Conservation (phyloP, 2,888 invertebrate genomes). For the Himalopsyche tibetana region DNA sequence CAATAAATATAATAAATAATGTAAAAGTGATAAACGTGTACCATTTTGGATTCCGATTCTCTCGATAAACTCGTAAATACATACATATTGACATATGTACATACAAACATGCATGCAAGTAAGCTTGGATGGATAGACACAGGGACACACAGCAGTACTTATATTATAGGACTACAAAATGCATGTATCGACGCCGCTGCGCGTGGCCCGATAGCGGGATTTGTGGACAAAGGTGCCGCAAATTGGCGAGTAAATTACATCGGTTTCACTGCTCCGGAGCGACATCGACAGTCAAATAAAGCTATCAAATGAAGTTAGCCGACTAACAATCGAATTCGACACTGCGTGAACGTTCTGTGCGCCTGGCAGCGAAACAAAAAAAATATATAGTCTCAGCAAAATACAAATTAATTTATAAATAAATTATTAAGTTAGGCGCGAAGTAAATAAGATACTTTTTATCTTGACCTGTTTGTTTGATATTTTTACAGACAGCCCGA, state of each 20-base stretch:
- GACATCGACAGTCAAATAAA: background rate
- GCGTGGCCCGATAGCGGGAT: slow-evolving; percentile 6
- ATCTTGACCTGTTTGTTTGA: too few relatives aligned
- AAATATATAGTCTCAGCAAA: slow-evolving; percentile 24
- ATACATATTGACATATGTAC: background rate
- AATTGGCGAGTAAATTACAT: slow-evolving; percentile 39
- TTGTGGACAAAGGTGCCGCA: slow-evolving; percentile 28
- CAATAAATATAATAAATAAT: too few relatives aligned
- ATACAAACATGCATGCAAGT: background rate
- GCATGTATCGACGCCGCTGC: background rate
- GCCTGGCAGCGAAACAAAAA: slow-evolving; percentile 7
- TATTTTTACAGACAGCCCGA: too few relatives aligned
- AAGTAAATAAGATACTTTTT: too few relatives aligned
- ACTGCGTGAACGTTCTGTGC: background rate
- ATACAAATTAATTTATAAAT: too few relatives aligned
- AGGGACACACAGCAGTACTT: too few relatives aligned
- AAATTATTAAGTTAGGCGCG: too few relatives aligned
- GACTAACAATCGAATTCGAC: background rate
- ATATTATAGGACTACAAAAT: too few relatives aligned
- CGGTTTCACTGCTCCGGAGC: slow-evolving; percentile 1
- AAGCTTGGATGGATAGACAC: background rate
- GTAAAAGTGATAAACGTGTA: too few relatives aligned
- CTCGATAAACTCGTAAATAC: too few relatives aligned
- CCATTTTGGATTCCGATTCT: too few relatives aligned
- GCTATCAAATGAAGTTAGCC: background rate